Evolutionary conservation across 2,113 vertebrate species (phyloP).

Genomic region (Triplophysa tibetana): DNA sequence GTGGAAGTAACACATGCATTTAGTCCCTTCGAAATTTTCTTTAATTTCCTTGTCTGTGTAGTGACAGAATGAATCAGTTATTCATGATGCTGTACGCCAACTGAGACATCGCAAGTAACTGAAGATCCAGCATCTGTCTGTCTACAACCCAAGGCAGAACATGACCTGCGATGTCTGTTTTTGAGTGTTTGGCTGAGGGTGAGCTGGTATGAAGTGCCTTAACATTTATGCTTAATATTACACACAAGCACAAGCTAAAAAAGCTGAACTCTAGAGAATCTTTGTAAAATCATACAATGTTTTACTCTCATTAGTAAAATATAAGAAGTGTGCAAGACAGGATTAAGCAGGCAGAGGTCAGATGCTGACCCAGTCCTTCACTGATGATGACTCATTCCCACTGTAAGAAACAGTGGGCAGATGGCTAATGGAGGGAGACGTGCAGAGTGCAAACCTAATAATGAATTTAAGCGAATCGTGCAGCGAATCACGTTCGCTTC

Average conservation of each 20-base stretch:
- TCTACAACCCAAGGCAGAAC: slow-evolving; percentile 1
- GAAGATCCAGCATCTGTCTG: slow-evolving; percentile 35
- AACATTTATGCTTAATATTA: neutral
- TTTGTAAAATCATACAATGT: neutral
- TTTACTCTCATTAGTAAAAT: neutral
- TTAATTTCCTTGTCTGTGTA: slow-evolving; percentile 31
- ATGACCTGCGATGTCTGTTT: neutral
- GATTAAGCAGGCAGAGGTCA: slow-evolving; percentile 21
- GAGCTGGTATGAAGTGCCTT: neutral
- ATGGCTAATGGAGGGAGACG: neutral
- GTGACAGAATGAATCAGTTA: slow-evolving; percentile 60
- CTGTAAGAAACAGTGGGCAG: neutral
- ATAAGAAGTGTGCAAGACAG: neutral
- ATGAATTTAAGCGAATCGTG: slow-evolving; percentile 9
- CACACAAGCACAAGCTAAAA: neutral
- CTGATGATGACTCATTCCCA: slow-evolving; percentile 32
- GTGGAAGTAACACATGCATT: neutral
- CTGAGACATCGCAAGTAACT: slow-evolving; percentile 43
- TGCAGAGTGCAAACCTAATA: slow-evolving; percentile 1
- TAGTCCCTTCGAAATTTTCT: neutral
- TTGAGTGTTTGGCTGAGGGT: neutral
- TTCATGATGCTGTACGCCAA: slow-evolving; percentile 46
- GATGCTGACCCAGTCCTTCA: slow-evolving; percentile 18
- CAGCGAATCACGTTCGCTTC: neutral
- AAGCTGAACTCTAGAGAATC: neutral